Evolutionary conservation across 2,888 invertebrate species (phyloP).

Genomic region (Mimachlamys varia): DNA sequence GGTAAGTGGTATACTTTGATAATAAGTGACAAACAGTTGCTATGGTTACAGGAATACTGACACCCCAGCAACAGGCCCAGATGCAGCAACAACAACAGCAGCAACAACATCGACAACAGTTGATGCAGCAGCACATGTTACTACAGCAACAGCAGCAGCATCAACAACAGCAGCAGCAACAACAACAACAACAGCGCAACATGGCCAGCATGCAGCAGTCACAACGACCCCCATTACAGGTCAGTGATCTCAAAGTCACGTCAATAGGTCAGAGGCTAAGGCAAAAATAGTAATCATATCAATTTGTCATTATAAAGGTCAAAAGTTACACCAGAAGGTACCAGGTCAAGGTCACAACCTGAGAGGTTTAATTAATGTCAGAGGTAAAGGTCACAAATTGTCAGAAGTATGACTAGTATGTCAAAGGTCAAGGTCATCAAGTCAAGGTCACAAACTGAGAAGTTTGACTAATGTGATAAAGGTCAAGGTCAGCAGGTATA

Average conservation of each 20-base stretch:
- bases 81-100: conserved; percentile 54
- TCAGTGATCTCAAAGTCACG: not conserved
- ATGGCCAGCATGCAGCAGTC: conserved; percentile 19
- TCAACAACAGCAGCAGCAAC: conserved; percentile 50
- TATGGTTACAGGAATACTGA: conserved; percentile 50
- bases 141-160: conserved; percentile 47
- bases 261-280: not conserved
- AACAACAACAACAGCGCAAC: conserved; percentile 48
- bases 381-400: too few species aligned
- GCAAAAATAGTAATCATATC: not conserved
- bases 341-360: not conserved
- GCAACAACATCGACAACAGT: conserved; percentile 46
- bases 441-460: too few species aligned
- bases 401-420: too few species aligned
- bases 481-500: too few species aligned
- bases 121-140: conserved; percentile 40
- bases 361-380: too few species aligned
- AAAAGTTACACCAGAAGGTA: not conserved
- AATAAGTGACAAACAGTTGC: not conserved
- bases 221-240: conserved; percentile 51
- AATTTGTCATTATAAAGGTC: not conserved
- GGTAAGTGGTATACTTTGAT: too few species aligned
- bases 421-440: not conserved
- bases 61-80: conserved; percentile 56
- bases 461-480: too few species aligned